Base-by-base conservation (phyloP, 2,888 invertebrate species). In the Xestia c-nigrum region DNA sequence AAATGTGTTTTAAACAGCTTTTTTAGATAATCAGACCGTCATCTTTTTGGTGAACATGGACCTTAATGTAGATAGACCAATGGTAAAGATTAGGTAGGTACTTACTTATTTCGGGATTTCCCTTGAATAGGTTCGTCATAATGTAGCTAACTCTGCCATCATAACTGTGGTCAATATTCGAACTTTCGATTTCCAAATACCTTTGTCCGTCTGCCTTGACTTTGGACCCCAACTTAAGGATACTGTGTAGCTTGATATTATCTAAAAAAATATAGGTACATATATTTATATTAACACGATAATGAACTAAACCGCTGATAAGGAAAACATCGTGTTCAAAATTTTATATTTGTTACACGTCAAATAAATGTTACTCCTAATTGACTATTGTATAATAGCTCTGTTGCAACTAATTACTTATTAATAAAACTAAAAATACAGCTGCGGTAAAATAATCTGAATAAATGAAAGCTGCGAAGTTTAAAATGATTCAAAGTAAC, bases 71-170 rank as follows among this genome's bases (percentile, higher is more conserved):
- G 7, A 5, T 46, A n/a, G 16, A 40, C 10, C 14, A 31, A 55
- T 3, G 21, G 43, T 43, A 31, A 57, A 7, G 1, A 64, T 50
- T 50, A 19, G 19, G 12, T 61, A 67, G 14, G 12, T 43, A 83
- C 95, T 93, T 90, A 95, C 95, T 94, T 63, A 94, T 91, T 84
- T 89, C 90, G 14, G 92, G 91, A 73, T 89, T 95, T 63, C 91
- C 90, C 84, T 89, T 93, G 74, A 95, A 91, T 1, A 95, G 89
- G 76, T 95, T 94, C 7, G 93, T 93, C 85, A 95, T 89, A 16
- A 83, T 85, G 78, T 93, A 95, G n/a, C 77, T 86, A 5, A 95
- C 93, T 74, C 89, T 90, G 4, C 94, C 95, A 19, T 93, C 93
- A 76, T 90, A 95, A 40, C 87, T 89, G 65, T 94, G 93, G 3